These are phyloP conservation scores for Pseudoatta argentina DNA, from an alignment of 1,140 invertebrate genomes.

Conservation along the genomic window DNA sequence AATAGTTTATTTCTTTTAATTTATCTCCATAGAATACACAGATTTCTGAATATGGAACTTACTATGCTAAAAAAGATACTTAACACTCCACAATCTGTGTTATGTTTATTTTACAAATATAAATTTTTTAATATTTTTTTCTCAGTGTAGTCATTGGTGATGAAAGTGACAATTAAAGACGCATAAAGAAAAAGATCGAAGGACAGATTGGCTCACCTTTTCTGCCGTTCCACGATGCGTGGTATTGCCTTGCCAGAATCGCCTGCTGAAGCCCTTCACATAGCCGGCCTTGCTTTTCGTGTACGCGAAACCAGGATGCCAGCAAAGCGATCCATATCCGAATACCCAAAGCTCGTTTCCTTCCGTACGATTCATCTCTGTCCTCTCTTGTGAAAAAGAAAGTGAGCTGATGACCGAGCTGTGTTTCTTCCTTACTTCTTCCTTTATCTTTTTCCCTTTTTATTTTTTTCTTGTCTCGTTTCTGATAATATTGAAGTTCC, in stretches of 20 bases:
- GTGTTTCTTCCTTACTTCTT: background rate
- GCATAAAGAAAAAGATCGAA: background rate
- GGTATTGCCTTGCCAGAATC: constrained; percentile 95
- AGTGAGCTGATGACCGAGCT: background rate
- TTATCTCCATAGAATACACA: background rate
- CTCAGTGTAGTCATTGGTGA: background rate
- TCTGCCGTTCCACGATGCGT: constrained; percentile 92
- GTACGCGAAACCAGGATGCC: constrained; percentile 94
- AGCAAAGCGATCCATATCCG: constrained; percentile 95
- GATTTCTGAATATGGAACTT: background rate
- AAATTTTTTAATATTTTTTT: too few species aligned
- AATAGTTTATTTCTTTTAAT: background rate
- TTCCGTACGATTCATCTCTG: constrained; percentile 30
- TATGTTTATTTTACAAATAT: too few species aligned
- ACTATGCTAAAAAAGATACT: background rate
- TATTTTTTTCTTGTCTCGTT: background rate
- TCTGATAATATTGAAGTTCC: background rate
- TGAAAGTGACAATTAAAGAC: background rate
- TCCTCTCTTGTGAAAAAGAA: background rate
- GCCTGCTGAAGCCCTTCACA: constrained; percentile 91
- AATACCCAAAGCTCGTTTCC: constrained; percentile 90
- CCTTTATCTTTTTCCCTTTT: background rate
- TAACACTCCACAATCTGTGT: too few species aligned
- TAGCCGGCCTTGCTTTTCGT: constrained; percentile 90
- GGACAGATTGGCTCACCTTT: constrained; percentile 88